Evolutionary conservation across 1,140 invertebrate species (phyloP), one percentile per base, ranked within the genome.

Genomic region (Drosophila pachea): DNA sequence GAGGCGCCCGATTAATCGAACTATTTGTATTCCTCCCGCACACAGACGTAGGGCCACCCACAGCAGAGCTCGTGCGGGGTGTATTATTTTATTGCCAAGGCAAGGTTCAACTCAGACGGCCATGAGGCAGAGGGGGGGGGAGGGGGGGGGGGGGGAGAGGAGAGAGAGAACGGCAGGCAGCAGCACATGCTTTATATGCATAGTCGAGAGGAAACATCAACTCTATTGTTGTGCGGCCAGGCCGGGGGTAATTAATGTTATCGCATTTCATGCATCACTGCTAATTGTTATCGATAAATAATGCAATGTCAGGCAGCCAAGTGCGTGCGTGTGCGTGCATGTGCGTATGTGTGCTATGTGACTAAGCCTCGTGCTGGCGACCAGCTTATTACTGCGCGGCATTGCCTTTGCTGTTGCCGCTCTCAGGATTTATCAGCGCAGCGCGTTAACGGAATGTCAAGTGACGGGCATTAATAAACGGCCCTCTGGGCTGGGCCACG

Each of bases 241-340:
- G 50, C 47, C 56, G 49, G 69, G 62, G 53, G 81, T 84, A 86
- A 84, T 84, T 86, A 86, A 84, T 86, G 76, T 86, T 84, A 84
- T 84, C 81, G 74, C 76, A 84, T 86, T 84, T 86, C 74, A 86
- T 86, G 81, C 81, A 84, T 86, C 81, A 68, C 73, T 76, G 81
- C 73, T 86, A 84, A 86, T 86, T 86, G 81, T 84, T 84, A 84
- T 84, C 81, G 76, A 84, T 76, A 86, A 74, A 84, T 84, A 84
- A 86, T 79, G 83, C 61, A 76, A 64, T 58, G 76, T 69, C 73
- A 71, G 69, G 50, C 47, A 40, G 47, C 63, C 62, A 42, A 38
- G 35, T 22, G 22, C 22, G 22, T 22, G 22, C 22, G 22, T 22
- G 22, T 3, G 22, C 3, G 22, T 3, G 22, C 3, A 3, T 22